Evolutionary conservation across 2,113 vertebrate species (phyloP).

Genomic region (Murina feae): DNA sequence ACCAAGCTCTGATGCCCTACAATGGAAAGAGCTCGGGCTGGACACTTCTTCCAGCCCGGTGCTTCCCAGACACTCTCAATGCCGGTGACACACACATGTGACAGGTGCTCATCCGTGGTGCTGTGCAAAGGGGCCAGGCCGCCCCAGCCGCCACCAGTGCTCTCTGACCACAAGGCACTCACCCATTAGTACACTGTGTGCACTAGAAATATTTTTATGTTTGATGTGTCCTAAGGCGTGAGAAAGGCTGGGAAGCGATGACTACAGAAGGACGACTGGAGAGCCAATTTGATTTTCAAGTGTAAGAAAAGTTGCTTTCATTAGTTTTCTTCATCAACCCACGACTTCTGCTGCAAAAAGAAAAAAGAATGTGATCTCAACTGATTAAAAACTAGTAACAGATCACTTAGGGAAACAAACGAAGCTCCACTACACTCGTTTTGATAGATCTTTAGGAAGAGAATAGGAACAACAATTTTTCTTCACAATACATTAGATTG

Average conservation of each 20-base stretch:
- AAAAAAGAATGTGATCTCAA: slow-evolving; percentile 4
- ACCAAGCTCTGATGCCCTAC: background rate
- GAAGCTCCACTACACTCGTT: background rate
- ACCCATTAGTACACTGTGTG: too few species aligned
- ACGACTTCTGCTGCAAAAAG: background rate
- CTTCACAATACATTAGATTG: background rate
- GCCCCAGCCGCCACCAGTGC: background rate
- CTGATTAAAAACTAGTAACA: background rate
- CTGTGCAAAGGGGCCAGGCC: background rate
- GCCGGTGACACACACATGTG: rapidly evolving
- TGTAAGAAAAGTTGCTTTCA: background rate
- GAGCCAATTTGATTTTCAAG: background rate
- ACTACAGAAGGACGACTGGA: background rate
- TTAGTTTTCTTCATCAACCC: background rate
- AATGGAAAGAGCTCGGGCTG: background rate
- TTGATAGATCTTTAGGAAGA: background rate
- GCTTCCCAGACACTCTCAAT: background rate
- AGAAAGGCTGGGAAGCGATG: background rate
- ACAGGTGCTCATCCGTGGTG: rapidly evolving
- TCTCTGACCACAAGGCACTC: background rate
- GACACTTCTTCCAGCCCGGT: background rate
- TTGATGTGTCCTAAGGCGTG: background rate
- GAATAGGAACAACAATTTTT: background rate
- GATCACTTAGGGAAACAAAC: background rate
- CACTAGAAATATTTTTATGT: background rate